Percentiles rank a stretch among this genome's conserved stretches.
phyloP scores from a whole-genome alignment of 1,140 invertebrate species.

The Adelges cooleyi region DNA sequence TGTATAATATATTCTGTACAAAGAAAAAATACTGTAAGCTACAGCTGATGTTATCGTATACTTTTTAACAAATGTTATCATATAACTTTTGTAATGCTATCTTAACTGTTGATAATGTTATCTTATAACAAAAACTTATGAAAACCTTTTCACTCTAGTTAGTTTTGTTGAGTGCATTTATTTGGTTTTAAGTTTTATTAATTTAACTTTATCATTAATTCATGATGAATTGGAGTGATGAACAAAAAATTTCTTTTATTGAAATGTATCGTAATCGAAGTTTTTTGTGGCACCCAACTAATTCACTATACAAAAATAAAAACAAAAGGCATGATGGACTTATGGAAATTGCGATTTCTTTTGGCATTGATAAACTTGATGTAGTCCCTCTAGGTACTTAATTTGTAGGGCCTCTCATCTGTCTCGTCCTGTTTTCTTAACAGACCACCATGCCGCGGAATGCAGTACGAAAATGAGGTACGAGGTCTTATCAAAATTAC shows the following conservation, averaged over 20 bases:
- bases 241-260: slow-evolving; percentile 23
- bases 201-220: not conserved
- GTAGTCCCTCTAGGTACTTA: not conserved
- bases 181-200: not conserved
- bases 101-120: not conserved
- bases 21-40: no score
- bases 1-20: no score
- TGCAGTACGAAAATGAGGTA: not conserved
- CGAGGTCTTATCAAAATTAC: slow-evolving; percentile 5
- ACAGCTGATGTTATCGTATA: not conserved
- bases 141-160: not conserved
- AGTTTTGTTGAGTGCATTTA: not conserved
- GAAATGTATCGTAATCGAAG: slow-evolving; percentile 18
- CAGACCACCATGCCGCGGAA: slow-evolving; percentile 13
- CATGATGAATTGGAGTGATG: slow-evolving; percentile 24
- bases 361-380: no score
- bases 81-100: no score
- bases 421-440: not conserved
- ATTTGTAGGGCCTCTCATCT: not conserved
- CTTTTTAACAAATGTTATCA: no score
- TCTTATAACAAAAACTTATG: not conserved
- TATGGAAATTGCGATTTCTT: slow-evolving; percentile 30
- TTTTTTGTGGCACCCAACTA: slow-evolving; percentile 28
- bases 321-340: slow-evolving; percentile 30
- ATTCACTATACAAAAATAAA: slow-evolving; percentile 29